A percentile compares a stretch with the other conserved stretches of the same genome.
Evolutionary conservation across 2,113 vertebrate species (phyloP).

Genomic region (Triplophysa rosa): DNA sequence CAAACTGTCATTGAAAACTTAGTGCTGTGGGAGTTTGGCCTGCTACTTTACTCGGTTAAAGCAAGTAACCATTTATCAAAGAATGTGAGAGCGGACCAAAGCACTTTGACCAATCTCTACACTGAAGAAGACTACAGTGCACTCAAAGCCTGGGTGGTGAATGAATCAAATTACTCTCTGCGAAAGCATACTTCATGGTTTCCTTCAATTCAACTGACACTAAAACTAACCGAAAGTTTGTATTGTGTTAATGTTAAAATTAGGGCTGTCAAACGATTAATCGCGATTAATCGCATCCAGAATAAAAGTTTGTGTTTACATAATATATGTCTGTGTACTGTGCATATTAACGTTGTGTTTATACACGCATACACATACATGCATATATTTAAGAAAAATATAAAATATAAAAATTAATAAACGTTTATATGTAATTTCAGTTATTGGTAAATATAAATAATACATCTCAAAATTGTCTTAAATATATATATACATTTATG

Average conservation of each 20-base stretch:
- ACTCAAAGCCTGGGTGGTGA: background rate
- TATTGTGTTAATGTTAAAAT: background rate
- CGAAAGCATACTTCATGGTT: background rate
- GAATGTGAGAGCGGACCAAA: slow-evolving; percentile 17
- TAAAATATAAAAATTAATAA: no score
- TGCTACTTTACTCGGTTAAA: background rate
- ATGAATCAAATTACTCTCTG: background rate
- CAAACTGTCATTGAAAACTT: slow-evolving; percentile 46
- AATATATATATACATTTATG: no score
- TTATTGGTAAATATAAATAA: no score
- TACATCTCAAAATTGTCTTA: no score
- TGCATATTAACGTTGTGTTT: no score
- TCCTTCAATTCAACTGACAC: background rate
- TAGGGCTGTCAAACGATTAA: no score
- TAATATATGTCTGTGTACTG: no score
- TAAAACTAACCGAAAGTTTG: background rate
- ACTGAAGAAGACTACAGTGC: slow-evolving; percentile 13
- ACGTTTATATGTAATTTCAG: no score
- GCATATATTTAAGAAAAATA: no score
- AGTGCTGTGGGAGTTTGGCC: slow-evolving; percentile 25
- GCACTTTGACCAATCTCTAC: slow-evolving; percentile 11
- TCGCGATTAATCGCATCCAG: no score
- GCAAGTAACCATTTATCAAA: slow-evolving; percentile 37
- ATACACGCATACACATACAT: no score
- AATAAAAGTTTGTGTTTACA: no score